Evolutionary conservation across 1,140 invertebrate genomes (phyloP).

Genomic region (Zaprionus nigranus): DNA sequence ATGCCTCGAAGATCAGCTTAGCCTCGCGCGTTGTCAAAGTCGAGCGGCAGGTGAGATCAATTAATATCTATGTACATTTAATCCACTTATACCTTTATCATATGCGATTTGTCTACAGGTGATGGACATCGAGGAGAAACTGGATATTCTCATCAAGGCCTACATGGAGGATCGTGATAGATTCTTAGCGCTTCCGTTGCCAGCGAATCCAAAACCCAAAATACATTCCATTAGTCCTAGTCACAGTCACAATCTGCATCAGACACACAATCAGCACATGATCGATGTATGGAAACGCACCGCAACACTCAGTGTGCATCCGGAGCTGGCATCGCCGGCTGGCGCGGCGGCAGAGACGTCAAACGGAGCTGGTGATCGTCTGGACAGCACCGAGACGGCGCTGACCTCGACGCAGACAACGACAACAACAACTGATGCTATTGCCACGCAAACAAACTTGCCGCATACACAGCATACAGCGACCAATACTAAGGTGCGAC

Average conservation of each 20-base stretch:
- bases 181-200: constrained; percentile 85
- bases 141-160: constrained; percentile 96
- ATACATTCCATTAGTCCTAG: constrained; percentile 84
- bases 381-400: constrained; percentile 63
- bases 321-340: constrained; percentile 56
- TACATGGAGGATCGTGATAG: constrained; percentile 95
- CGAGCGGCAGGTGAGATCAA: constrained; percentile 93
- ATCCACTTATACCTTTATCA: not conserved
- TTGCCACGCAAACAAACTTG: constrained; percentile 71
- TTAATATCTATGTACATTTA: not conserved
- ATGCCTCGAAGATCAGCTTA: constrained; percentile 96
- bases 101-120: constrained; percentile 87
- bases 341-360: constrained; percentile 5
- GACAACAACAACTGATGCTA: constrained; percentile 70
- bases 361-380: constrained; percentile 74
- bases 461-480: constrained; percentile 74
- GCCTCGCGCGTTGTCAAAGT: constrained; percentile 97
- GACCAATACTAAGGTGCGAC: constrained; percentile 73
- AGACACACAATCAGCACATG: constrained; percentile 68
- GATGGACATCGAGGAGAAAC: constrained; percentile 96
- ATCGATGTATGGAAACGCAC: constrained; percentile 77
- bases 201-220: constrained; percentile 76
- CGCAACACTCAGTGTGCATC: constrained; percentile 85
- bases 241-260: constrained; percentile 73
- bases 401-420: constrained; percentile 66